Evolutionary conservation across 2,888 invertebrate genomes (phyloP).

Genomic region (Phania funesta): DNA sequence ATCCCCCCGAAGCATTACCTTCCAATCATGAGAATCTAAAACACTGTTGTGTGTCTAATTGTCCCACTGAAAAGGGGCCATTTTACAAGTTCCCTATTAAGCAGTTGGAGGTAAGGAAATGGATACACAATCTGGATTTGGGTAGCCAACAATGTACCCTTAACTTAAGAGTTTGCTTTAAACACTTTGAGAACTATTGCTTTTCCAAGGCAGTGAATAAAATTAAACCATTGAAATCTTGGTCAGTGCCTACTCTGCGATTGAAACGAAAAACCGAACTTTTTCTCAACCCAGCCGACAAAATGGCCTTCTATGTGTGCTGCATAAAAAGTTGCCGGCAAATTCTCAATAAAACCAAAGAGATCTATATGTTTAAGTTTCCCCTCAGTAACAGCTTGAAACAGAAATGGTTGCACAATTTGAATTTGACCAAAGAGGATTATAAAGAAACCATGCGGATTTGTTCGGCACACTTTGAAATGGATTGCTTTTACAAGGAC

Average conservation of each 20-base stretch:
- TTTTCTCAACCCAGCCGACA: slow-evolving; percentile 54
- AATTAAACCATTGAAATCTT: slow-evolving; percentile 46
- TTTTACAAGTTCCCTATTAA: slow-evolving; percentile 62
- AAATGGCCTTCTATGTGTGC: slow-evolving; percentile 66
- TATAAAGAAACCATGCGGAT: slow-evolving; percentile 57
- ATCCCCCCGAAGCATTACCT: slow-evolving; percentile 63
- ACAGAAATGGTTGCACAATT: slow-evolving; percentile 67
- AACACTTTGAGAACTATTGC: slow-evolving; percentile 66
- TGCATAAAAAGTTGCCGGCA: slow-evolving; percentile 71
- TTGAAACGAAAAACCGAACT: slow-evolving; percentile 54
- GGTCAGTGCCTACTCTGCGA: slow-evolving; percentile 67
- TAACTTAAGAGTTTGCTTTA: slow-evolving; percentile 58
- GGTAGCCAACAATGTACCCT: slow-evolving; percentile 50
- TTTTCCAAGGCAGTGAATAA: slow-evolving; percentile 23
- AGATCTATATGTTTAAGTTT: slow-evolving; percentile 70
- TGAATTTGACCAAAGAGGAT: slow-evolving; percentile 26
- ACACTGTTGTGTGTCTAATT: slow-evolving; percentile 63
- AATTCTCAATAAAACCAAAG: slow-evolving; percentile 51
- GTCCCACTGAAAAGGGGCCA: slow-evolving; percentile 43
- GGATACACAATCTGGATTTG: slow-evolving; percentile 65
- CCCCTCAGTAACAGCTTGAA: slow-evolving; percentile 68
- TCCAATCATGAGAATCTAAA: slow-evolving; percentile 60
- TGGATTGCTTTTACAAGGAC: slow-evolving; percentile 45
- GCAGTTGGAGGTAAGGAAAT: slow-evolving; percentile 44
- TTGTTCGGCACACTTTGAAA: slow-evolving; percentile 67